Base-by-base conservation (phyloP, 2,797 vertebrate genomes). In the Ibycter americanus region DNA sequence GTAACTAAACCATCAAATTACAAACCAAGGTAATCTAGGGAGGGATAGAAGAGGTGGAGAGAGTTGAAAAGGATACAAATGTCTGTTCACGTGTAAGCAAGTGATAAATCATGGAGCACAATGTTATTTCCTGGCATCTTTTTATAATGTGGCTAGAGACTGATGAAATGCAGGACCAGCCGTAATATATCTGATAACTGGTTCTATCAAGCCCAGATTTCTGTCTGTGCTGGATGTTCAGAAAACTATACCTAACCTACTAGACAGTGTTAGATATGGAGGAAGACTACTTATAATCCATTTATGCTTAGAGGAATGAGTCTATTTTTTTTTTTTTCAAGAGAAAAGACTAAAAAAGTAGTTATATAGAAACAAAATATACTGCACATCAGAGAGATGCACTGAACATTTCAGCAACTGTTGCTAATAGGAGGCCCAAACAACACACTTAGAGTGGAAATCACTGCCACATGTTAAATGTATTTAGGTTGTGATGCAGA, bases 391-490 rank as follows among this genome's bases (percentile, higher is more conserved):
- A 73, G 31, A 78, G 44, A 90, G 31, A 87, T 2, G 3, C 42
- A 22, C n/a, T 1, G 4, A 87, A 81, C 34, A 27, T 74, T 92
- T 91, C 34, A 40, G 56, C 36, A 89, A 72, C 78, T 89, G 26
- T 11, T 89, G 82, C 61, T 86, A 92, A 84, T 8, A 76, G 38
- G 74, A 81, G 47, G 61, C 77, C 40, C 59, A 89, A 90, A 65
- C 42, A 95, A 46, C 49, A 74, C 51, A 46, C 47, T 93, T 38
- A 47, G 66, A 91, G 67, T 96, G 80, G 73, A 96, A 97, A 96
- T 95, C 85, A 93, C 85, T 95, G 87, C 94, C 96, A 97, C 85
- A 91, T 93, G 87, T 92, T 92, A 95, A 73, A 73, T n/a, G 40
- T 78, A 92, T 78, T 93, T 78, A 78, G 67, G 92, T 91, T 66